phyloP scores from a whole-genome alignment of 2,797 vertebrate species.

The Aldrovandia affinis region DNA sequence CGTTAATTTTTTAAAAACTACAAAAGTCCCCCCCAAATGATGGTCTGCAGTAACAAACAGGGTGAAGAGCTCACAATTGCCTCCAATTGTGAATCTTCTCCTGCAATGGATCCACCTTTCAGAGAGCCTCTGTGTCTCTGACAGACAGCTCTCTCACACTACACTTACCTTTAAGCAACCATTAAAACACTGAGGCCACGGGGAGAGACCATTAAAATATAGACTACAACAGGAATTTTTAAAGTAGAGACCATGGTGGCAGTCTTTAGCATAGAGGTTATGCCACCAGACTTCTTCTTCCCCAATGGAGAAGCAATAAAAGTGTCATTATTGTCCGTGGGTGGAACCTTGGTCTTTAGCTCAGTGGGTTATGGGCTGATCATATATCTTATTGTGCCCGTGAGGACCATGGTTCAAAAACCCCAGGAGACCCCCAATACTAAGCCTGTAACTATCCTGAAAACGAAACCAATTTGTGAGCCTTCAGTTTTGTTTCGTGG shows the following conservation, averaged over 20 bases:
- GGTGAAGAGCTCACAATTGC: neutral
- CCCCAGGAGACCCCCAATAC: too few species aligned
- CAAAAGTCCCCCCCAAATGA: neutral
- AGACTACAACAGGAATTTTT: neutral
- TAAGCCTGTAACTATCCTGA: too few species aligned
- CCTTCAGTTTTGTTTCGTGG: too few species aligned
- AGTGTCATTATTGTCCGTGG: too few species aligned
- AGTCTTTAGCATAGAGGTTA: neutral
- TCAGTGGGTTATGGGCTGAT: too few species aligned
- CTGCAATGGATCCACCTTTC: neutral
- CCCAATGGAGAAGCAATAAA: too few species aligned
- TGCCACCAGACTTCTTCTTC: neutral
- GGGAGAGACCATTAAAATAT: neutral
- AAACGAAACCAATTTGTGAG: too few species aligned
- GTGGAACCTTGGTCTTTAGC: too few species aligned
- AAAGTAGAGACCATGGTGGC: neutral
- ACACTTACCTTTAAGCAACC: neutral
- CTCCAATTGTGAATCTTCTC: neutral
- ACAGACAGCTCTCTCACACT: neutral
- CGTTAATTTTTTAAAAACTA: neutral
- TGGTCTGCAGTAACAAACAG: neutral
- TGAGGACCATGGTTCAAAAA: too few species aligned
- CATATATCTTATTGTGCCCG: too few species aligned
- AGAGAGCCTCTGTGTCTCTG: neutral
- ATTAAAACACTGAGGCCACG: neutral